Conservation (phyloP, 2,888 invertebrate species). For the Adelphocoris suturalis region DNA sequence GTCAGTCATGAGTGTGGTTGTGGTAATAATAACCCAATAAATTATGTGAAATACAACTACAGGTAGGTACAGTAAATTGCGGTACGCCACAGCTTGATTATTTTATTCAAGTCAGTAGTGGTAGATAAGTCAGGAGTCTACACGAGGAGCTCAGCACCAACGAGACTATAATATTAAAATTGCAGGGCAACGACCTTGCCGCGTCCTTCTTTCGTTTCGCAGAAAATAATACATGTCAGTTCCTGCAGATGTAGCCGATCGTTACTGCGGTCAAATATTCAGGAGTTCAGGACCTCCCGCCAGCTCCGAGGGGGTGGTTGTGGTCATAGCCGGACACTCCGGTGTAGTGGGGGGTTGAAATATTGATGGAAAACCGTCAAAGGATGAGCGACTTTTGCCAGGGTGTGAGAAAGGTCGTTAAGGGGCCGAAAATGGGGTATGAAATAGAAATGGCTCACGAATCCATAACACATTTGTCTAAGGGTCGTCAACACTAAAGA, state of each 20-base stretch:
- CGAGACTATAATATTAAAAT: background rate
- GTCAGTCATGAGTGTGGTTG: no score
- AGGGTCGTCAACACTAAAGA: background rate
- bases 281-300: background rate
- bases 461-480: background rate
- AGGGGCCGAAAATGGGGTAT: background rate
- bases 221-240: background rate
- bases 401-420: background rate
- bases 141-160: background rate
- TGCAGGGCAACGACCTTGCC: conserved; percentile 28
- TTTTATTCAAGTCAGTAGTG: no score
- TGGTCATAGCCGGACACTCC: background rate
- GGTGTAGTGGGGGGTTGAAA: background rate
- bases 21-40: no score
- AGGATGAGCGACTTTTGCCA: background rate
- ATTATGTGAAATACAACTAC: no score
- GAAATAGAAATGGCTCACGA: background rate
- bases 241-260: conserved; percentile 16
- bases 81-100: no score
- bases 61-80: no score
- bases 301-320: background rate
- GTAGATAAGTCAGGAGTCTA: no score
- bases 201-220: background rate
- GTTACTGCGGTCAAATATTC: conserved; percentile 16
- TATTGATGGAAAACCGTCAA: background rate